phyloP scores from a whole-genome alignment of 2,113 vertebrate species.

The Anolis carolinensis region DNA sequence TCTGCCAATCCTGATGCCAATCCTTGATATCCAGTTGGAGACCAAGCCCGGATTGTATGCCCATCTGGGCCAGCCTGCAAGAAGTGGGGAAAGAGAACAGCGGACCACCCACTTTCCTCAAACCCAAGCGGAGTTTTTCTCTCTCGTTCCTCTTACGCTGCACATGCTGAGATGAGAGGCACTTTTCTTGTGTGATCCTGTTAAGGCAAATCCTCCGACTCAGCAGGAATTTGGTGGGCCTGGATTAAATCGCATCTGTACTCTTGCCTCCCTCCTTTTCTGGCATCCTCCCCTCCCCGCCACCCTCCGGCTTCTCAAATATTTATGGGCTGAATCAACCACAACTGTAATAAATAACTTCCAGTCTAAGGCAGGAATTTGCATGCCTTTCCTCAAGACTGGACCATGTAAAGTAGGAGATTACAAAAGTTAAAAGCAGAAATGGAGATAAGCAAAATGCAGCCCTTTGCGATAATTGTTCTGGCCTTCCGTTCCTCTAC shows the following conservation, averaged over 20 bases:
- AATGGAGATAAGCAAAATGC: too few relatives aligned
- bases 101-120: not conserved
- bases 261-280: not conserved
- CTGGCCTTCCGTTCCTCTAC: too few relatives aligned
- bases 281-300: conserved; percentile 4
- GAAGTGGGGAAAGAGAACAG: not conserved
- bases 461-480: too few relatives aligned
- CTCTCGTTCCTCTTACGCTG: not conserved
- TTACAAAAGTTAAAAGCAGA: too few relatives aligned
- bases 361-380: not conserved
- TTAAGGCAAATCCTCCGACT: conserved; percentile 8
- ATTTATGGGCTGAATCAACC: not conserved
- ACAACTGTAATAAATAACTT: conserved; percentile 37
- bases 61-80: not conserved
- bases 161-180: not conserved
- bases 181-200: conserved; percentile 7
- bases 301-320: conserved; percentile 28
- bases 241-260: conserved; percentile 7
- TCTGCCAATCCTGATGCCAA: rapidly evolving
- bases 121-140: not conserved
- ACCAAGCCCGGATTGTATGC: too few relatives aligned
- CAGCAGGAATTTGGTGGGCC: conserved; percentile 28
- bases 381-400: not conserved
- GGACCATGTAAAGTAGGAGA: not conserved
- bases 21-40: too few relatives aligned